Evolutionary conservation across 2,888 invertebrate species (phyloP), one percentile per base, ranked within the genome.

Genomic region (Strigamia transsilvanica): DNA sequence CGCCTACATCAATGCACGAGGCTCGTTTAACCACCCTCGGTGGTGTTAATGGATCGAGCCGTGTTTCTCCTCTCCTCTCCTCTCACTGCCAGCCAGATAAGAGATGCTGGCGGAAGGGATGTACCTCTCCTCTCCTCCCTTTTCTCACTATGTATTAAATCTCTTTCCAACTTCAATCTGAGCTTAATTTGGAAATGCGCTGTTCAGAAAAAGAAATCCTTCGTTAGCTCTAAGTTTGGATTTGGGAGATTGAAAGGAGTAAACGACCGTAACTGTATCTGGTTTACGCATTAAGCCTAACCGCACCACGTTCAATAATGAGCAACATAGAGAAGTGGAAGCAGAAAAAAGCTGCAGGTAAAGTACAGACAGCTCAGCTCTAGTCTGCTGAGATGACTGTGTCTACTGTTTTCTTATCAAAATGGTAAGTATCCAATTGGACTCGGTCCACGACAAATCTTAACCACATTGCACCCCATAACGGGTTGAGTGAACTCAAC

Each of bases 261-360:
- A 9, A 56, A 56, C 56, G 56, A 3, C 15, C 56, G 56, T 21
- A 23, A 21, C 61, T 61, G 10, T 9, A 21, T 61, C 23, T 21
- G 21, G 18, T 23, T 61, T 61, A 61, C 21, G 61, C 61, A 2
- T 23, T 61, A 61, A 61, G 61, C 61, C 61, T 61, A 61, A 61
- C 3, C 12, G 23, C 21, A 61, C 23, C n/a, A 46, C 61, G 23
- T 27, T 15, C 38, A 38, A 61, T 80, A 46, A 83, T 83, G 83
- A 83, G 83, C 78, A 83, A 83, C 77, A 83, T 83, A 34, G 83
- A 83, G 51, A 83, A 83, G 79, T 83, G 83, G 83, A 83, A 83
- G 73, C 82, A 83, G 80, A 83, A 83, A 79, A 83, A 83, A 46
- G 83, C 83, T 9, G 83, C 83, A 82, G 83, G 83, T 83, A 83